phyloP scores from a whole-genome alignment of 1,140 invertebrate genomes.

The Apis cerana region DNA sequence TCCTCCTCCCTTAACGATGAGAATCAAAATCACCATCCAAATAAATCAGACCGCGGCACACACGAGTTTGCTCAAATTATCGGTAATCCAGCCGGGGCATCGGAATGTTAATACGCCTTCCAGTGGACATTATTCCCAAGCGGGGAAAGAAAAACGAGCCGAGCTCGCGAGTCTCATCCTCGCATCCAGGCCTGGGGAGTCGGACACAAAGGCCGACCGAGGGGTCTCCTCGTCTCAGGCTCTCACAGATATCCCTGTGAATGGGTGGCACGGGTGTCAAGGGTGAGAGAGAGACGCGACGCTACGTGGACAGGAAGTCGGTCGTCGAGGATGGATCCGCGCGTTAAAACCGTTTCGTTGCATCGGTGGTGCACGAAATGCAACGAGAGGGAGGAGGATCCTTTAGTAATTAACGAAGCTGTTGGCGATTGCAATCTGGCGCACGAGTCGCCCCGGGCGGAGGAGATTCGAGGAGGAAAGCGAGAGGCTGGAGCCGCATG shows the following conservation, averaged over 20 bases:
- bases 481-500: conserved; percentile 40
- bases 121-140: background rate
- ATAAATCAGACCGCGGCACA: background rate
- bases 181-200: conserved; percentile 22
- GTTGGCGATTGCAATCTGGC: conserved; percentile 73
- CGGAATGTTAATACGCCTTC: conserved; percentile 4
- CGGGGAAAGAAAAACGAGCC: conserved; percentile 17
- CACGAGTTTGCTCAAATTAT: background rate
- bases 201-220: conserved; percentile 12
- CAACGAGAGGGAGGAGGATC: conserved; percentile 55
- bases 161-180: background rate
- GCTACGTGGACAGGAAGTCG: conserved; percentile 21
- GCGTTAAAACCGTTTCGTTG: background rate
- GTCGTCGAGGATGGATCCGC: conserved; percentile 22
- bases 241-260: conserved; percentile 11
- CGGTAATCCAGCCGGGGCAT: background rate
- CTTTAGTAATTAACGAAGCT: conserved; percentile 74
- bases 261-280: conserved; percentile 54
- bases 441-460: conserved; percentile 66
- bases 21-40: too few species aligned
- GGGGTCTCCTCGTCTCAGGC: background rate
- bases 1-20: too few species aligned
- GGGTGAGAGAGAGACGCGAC: conserved; percentile 55
- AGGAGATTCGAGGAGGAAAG: conserved; percentile 35
- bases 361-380: background rate